Evolutionary conservation across 2,888 invertebrate genomes (phyloP).

Genomic region (Liodrosophila aerea): DNA sequence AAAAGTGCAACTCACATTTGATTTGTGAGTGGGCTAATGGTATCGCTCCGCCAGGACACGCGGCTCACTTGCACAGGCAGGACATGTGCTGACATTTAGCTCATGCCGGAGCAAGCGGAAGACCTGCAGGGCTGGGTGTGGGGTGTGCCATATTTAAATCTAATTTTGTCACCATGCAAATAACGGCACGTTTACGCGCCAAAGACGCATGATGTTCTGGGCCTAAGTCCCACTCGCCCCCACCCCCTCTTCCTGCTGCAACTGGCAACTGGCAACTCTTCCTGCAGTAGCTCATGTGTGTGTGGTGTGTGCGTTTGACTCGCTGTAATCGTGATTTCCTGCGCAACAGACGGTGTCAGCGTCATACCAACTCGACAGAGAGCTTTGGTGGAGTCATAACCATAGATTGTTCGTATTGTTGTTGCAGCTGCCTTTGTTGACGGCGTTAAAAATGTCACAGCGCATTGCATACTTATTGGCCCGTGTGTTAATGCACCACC

Average conservation of each 20-base stretch:
- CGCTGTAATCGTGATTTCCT: constrained; percentile 74
- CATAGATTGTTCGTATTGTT: constrained; percentile 36
- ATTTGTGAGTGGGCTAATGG: constrained; percentile 21
- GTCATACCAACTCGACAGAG: constrained; percentile 21
- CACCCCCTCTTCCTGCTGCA: neutral
- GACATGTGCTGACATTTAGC: constrained; percentile 70
- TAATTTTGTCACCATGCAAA: constrained; percentile 73
- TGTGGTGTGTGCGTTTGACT: constrained; percentile 50
- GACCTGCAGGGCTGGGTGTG: too few relatives aligned
- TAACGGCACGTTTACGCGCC: constrained; percentile 56
- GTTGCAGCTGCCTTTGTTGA: constrained; percentile 58
- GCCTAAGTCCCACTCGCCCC: neutral
- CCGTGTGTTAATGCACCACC: constrained; percentile 73
- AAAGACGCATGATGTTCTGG: constrained; percentile 41
- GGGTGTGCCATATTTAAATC: constrained; percentile 73
- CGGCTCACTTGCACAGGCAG: constrained; percentile 64
- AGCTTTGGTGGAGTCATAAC: too few relatives aligned
- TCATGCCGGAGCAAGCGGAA: constrained; percentile 26
- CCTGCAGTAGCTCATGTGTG: constrained; percentile 18
- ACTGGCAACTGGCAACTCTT: constrained; percentile 10
- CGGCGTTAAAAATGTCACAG: constrained; percentile 78
- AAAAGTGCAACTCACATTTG: constrained; percentile 22
- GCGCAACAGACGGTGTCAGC: constrained; percentile 59
- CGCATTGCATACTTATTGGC: constrained; percentile 77
- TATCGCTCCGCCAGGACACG: constrained; percentile 27